Percentiles rank a stretch among this genome's conserved stretches.
Conservation (phyloP, 2,113 vertebrate genomes). For the Formicarius rufipectus region DNA sequence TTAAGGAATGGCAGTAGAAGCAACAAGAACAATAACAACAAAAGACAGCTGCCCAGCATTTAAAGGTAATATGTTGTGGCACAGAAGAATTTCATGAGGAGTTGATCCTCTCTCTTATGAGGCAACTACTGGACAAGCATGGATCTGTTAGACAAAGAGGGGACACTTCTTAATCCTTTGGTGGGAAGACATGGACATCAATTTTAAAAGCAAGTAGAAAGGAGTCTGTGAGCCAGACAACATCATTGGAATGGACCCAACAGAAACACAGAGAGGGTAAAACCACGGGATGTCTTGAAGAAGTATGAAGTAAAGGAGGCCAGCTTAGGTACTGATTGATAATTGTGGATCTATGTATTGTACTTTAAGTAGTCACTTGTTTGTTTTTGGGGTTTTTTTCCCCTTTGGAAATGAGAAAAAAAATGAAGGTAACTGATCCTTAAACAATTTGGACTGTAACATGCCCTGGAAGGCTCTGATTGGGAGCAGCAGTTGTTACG, state of each 20-base stretch:
- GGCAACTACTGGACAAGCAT: not conserved
- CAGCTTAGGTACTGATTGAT: not conserved
- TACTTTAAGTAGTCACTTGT: not conserved
- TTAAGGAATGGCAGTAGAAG: not conserved
- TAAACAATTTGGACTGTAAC: not conserved
- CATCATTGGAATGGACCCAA: not conserved
- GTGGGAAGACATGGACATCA: not conserved
- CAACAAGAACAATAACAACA: not conserved
- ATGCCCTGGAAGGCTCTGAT: not conserved
- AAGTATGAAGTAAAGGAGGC: not conserved
- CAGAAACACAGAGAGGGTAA: not conserved
- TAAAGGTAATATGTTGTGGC: not conserved
- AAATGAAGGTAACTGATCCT: not conserved
- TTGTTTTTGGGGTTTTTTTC: no score
- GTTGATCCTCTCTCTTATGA: not conserved
- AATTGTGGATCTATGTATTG: not conserved
- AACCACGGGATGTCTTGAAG: not conserved
- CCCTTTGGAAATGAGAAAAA: not conserved
- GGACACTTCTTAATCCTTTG: not conserved
- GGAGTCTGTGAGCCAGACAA: not conserved
- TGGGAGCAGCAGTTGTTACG: not conserved
- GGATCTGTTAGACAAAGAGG: not conserved
- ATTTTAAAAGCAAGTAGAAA: not conserved
- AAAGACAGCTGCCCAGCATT: not conserved
- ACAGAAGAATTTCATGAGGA: not conserved